phyloP scores from a whole-genome alignment of 2,113 vertebrate species.

The Collichthys lucidus region DNA sequence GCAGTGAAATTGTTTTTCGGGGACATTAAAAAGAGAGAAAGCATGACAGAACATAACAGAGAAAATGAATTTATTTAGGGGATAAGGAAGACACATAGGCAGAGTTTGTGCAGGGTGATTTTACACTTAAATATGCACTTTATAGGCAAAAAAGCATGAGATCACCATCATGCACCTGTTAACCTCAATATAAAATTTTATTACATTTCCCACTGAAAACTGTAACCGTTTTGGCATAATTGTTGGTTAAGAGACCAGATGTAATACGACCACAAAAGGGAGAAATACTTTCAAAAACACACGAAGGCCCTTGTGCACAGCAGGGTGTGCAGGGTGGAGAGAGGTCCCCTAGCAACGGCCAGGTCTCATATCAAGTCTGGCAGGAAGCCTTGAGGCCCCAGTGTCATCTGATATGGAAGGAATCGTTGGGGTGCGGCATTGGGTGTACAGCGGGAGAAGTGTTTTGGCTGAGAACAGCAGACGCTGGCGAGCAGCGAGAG shows the following conservation, averaged over 20 bases:
- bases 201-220: background rate
- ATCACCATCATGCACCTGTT: slow-evolving; percentile 12
- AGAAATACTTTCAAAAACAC: slow-evolving; percentile 53
- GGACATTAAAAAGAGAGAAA: slow-evolving; percentile 10
- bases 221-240: background rate
- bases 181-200: slow-evolving; percentile 23
- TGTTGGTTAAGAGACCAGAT: slow-evolving; percentile 14
- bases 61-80: background rate
- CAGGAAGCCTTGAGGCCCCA: slow-evolving; percentile 72
- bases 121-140: background rate
- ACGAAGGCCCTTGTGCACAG: slow-evolving; percentile 31
- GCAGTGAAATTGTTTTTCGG: background rate
- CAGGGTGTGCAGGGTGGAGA: slow-evolving; percentile 42
- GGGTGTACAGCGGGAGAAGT: slow-evolving; percentile 39
- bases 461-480: slow-evolving; percentile 66
- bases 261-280: slow-evolving; percentile 33
- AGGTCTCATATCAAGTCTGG: slow-evolving; percentile 76
- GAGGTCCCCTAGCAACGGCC: slow-evolving; percentile 68
- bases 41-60: background rate
- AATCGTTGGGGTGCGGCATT: slow-evolving; percentile 39
- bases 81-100: background rate
- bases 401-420: slow-evolving; percentile 76
- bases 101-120: background rate
- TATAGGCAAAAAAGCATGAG: slow-evolving; percentile 6
- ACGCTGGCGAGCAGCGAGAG: slow-evolving; percentile 28